Evolutionary conservation across 2,113 vertebrate species (phyloP).

Genomic region (Lamprologus speciosus): DNA sequence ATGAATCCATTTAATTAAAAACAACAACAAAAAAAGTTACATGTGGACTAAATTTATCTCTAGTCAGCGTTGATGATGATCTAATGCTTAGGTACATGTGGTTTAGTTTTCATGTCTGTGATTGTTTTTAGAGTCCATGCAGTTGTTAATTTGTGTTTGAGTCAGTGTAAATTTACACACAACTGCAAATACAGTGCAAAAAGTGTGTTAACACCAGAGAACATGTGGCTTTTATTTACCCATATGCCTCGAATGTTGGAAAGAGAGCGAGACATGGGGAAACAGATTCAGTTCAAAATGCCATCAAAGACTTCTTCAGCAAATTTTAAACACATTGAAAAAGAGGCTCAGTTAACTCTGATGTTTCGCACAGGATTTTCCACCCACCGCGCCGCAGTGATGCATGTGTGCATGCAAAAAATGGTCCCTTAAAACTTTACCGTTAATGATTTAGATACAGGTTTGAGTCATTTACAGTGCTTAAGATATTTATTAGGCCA

Average conservation of each 20-base stretch:
- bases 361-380: neutral
- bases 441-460: neutral
- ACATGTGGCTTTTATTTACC: slow-evolving; percentile 2
- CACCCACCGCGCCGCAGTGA: neutral
- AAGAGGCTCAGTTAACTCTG: neutral
- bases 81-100: neutral
- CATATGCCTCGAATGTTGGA: neutral
- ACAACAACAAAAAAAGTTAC: slow-evolving; percentile 27
- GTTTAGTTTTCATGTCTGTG: slow-evolving; percentile 24
- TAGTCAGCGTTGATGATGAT: slow-evolving; percentile 7
- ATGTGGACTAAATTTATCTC: slow-evolving; percentile 55
- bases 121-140: slow-evolving; percentile 32
- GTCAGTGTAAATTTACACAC: slow-evolving; percentile 29
- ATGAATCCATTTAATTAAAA: slow-evolving; percentile 23
- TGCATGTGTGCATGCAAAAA: neutral
- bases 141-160: slow-evolving; percentile 54
- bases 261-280: neutral
- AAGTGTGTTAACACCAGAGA: neutral
- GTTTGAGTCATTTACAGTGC: neutral
- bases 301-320: neutral
- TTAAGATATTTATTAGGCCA: neutral
- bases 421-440: neutral
- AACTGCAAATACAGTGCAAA: neutral
- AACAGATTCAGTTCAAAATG: neutral
- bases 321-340: neutral